Evolutionary conservation across 2,113 vertebrate genomes (phyloP).

Genomic region (Axis porcinus): DNA sequence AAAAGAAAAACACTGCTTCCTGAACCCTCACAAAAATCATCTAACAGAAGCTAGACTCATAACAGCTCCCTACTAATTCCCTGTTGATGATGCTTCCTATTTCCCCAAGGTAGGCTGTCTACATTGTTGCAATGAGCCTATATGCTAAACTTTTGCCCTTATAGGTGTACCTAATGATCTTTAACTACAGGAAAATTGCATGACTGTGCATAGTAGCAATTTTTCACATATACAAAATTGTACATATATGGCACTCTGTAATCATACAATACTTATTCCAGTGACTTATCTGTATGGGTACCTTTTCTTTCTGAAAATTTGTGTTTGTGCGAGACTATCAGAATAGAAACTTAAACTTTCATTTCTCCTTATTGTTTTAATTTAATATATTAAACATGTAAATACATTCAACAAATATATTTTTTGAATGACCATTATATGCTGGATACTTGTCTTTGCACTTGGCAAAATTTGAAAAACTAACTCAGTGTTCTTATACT

Average conservation of each 20-base stretch:
- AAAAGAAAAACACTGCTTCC: background rate
- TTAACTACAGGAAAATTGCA: background rate
- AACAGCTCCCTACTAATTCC: background rate
- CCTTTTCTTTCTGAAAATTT: background rate
- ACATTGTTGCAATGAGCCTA: background rate
- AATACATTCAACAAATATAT: background rate
- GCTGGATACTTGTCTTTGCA: background rate
- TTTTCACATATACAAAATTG: background rate
- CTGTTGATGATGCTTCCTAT: background rate
- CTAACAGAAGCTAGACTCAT: background rate
- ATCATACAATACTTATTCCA: background rate
- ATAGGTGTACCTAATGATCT: background rate
- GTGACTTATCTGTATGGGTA: background rate
- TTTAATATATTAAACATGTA: background rate
- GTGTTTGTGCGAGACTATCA: background rate
- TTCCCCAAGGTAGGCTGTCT: background rate
- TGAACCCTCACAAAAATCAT: background rate
- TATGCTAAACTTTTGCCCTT: background rate
- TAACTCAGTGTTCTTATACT: background rate
- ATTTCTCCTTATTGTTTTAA: background rate
- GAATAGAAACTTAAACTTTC: background rate
- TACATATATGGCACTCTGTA: background rate
- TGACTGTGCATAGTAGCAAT: background rate
- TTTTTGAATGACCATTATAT: background rate
- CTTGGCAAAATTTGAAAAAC: background rate